phyloP scores from a whole-genome alignment of 2,888 invertebrate species.

The Sacculina carcini region DNA sequence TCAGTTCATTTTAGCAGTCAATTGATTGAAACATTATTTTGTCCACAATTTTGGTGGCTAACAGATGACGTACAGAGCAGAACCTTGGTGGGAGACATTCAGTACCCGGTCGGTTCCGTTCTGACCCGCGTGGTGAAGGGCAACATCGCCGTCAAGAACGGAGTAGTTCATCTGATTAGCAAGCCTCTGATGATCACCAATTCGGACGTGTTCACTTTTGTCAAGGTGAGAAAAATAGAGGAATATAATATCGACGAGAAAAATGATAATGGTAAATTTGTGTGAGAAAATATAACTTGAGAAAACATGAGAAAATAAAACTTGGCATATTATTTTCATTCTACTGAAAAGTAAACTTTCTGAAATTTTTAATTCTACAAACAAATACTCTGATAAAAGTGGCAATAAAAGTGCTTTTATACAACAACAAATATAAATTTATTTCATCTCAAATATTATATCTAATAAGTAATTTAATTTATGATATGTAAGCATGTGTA shows the following conservation, averaged over 20 bases:
- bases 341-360: too few relatives aligned
- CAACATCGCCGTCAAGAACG: conserved; percentile 74
- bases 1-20: background rate
- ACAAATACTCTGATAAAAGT: too few relatives aligned
- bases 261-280: too few relatives aligned
- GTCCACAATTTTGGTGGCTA: too few relatives aligned
- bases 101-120: conserved; percentile 52
- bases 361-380: too few relatives aligned
- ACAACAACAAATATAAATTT: too few relatives aligned
- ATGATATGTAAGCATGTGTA: background rate
- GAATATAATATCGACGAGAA: too few relatives aligned
- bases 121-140: conserved; percentile 61
- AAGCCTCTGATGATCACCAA: conserved; percentile 74
- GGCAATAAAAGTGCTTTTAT: too few relatives aligned
- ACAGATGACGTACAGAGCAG: conserved; percentile 13
- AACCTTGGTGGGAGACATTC: conserved; percentile 14
- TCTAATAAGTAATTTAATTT: background rate
- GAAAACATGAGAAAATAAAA: too few relatives aligned
- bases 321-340: too few relatives aligned
- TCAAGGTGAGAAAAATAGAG: conserved; percentile 12
- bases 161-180: conserved; percentile 74
- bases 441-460: too few relatives aligned
- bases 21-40: background rate
- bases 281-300: too few relatives aligned
- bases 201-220: conserved; percentile 12